Evolutionary conservation across 2,888 invertebrate genomes (phyloP).

Genomic region (Gandaritis pyraliata): DNA sequence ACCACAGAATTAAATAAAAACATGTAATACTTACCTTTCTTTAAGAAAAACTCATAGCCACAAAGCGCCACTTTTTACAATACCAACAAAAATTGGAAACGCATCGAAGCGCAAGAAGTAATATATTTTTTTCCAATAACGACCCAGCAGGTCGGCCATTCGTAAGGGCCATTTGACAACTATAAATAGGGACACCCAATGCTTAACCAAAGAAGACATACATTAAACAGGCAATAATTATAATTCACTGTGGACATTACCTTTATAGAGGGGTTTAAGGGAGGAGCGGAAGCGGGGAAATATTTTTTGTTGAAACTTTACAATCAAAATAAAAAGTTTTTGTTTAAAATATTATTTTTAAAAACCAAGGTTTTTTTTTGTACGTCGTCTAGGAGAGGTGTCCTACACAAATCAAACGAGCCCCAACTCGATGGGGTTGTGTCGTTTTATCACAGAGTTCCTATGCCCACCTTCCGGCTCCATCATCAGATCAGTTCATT

Average conservation of each 20-base stretch:
- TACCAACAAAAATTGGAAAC: conserved; percentile 45
- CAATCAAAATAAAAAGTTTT: too few species aligned
- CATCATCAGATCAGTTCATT: too few species aligned
- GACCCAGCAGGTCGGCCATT: conserved; percentile 68
- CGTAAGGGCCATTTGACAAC: conserved; percentile 64
- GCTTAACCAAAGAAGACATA: conserved; percentile 80
- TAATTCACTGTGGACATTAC: conserved; percentile 80
- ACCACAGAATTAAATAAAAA: too few species aligned
- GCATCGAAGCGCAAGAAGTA: conserved; percentile 43
- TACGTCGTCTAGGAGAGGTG: too few species aligned
- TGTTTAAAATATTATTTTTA: too few species aligned
- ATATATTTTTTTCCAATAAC: conserved; percentile 63
- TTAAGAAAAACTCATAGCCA: conserved; percentile 3
- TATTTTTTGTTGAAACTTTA: too few species aligned
- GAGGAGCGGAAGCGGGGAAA: conserved; percentile 41
- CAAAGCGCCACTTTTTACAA: conserved; percentile 25
- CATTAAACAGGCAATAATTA: conserved; percentile 78
- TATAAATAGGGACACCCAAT: conserved; percentile 78
- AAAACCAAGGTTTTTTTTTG: too few species aligned
- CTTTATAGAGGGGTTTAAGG: conserved; percentile 47
- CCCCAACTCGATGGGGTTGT: too few species aligned
- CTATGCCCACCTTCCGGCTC: too few species aligned
- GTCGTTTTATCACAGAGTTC: too few species aligned
- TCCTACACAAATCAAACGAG: too few species aligned
- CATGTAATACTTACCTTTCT: too few species aligned